Conservation (phyloP, 2,888 invertebrate species). For the Sylvicola fuscatus region DNA sequence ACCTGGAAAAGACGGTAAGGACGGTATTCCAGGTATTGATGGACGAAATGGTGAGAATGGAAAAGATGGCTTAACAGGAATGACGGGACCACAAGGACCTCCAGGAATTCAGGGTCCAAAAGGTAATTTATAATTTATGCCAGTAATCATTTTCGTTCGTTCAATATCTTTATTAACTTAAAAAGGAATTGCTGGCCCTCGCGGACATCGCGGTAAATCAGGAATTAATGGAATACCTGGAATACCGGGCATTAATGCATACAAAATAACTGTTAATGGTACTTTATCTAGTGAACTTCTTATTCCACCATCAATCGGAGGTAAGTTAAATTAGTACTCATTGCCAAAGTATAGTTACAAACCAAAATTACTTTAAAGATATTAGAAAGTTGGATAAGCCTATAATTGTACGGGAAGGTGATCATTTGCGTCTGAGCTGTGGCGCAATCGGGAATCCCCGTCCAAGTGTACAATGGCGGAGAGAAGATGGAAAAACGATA, state of each 20-base stretch:
- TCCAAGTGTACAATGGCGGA: conserved; percentile 61
- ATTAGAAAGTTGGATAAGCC: conserved; percentile 11
- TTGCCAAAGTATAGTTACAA: not conserved
- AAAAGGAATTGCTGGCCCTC: conserved; percentile 38
- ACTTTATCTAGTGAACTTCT: conserved; percentile 39
- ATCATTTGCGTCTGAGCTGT: conserved; percentile 63
- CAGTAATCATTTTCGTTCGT: no score
- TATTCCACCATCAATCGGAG: conserved; percentile 70
- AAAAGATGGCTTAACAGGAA: conserved; percentile 47
- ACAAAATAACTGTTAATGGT: conserved; percentile 39
- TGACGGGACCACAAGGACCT: conserved; percentile 46
- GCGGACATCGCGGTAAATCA: conserved; percentile 52
- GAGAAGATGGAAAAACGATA: conserved; percentile 39
- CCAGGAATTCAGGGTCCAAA: conserved; percentile 51
- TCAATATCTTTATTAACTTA: not conserved
- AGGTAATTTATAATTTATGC: conserved; percentile 24
- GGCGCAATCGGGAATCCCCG: conserved; percentile 56
- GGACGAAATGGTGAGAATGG: conserved; percentile 32
- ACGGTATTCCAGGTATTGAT: conserved; percentile 34
- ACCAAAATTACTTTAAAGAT: no score
- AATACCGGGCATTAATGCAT: conserved; percentile 62
- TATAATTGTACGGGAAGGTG: conserved; percentile 58
- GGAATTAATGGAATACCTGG: conserved; percentile 56
- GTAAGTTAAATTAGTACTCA: conserved; percentile 22
- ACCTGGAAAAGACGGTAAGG: conserved; percentile 48